Evolutionary conservation across 2,888 invertebrate genomes (phyloP), one percentile per base, ranked within the genome.

Genomic region (Erebia ligea): DNA sequence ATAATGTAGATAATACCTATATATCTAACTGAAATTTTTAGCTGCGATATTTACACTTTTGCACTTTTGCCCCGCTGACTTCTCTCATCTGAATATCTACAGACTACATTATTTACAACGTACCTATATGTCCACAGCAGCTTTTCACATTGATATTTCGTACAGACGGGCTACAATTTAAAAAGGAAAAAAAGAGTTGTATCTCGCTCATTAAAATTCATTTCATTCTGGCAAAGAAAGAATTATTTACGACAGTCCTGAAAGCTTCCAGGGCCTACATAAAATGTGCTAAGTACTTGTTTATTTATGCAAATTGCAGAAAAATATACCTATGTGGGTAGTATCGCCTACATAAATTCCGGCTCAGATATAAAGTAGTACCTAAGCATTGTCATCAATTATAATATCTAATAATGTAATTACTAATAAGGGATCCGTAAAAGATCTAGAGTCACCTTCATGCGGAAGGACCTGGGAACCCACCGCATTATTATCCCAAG

Each of bases 141-240:
- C 34, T 25, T 63, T 50, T 34, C 63, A 50, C 25, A 48, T 8
- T n/a, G 21, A 45, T 13, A 21, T 9, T 69, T 34, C 57, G 19
- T 57, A 50, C 40, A n/a, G 50, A 34, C 21, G 17, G 59, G 45
- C 45, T 58, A 25, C 42, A 66, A 71, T 67, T 67, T 19, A 17
- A 71, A 62, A 64, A 66, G 25, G 66, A 34, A 34, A 50, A 62
- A 56, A 69, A 56, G 57, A 67, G 52, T 52, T 64, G 50, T 48
- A 54, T 59, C 19, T 34, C 50, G 17, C 63, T 64, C 67, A 67
- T 67, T 67, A 67, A 71, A 71, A 71, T 71, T 71, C 63, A 67
- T 67, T 67, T 64, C 63, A 21, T 63, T 71, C 34, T 57, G 17
- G 57, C 13, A 64, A 71, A 71, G 63, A 50, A 71, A 67, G 67